These are phyloP conservation scores for Trochalopteron elliotii DNA, from an alignment of 2,113 vertebrate genomes.

Conservation along the genomic window DNA sequence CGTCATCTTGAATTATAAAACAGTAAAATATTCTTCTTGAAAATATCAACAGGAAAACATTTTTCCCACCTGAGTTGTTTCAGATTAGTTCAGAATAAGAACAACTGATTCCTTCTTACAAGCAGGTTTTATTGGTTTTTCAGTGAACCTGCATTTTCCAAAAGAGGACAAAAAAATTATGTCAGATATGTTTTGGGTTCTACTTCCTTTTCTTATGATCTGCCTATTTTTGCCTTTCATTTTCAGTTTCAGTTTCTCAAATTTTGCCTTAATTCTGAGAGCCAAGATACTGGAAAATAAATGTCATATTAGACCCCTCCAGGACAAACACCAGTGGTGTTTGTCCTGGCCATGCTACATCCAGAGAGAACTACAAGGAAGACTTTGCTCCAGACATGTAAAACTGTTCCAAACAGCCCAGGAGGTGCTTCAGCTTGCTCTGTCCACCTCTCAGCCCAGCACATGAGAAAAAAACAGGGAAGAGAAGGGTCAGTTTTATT, in stretches of 20 bases:
- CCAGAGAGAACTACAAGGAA: not conserved
- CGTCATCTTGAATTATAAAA: not conserved
- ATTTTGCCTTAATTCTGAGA: not conserved
- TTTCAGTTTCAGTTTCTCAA: not conserved
- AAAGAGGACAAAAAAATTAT: not conserved
- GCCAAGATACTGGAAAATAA: not conserved
- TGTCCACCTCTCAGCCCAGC: not conserved
- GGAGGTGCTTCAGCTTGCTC: not conserved
- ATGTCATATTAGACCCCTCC: not conserved
- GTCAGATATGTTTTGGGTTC: not conserved
- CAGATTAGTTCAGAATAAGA: not conserved
- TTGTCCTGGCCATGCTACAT: not conserved
- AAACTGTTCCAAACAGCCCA: not conserved
- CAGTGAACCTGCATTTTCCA: not conserved
- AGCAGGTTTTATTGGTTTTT: not conserved
- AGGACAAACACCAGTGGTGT: too few relatives aligned
- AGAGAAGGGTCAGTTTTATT: not conserved
- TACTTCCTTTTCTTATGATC: not conserved
- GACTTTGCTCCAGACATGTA: not conserved
- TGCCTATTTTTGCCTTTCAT: not conserved
- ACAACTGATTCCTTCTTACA: not conserved
- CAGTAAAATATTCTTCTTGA: not conserved
- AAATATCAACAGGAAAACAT: not conserved
- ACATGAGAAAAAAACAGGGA: not conserved
- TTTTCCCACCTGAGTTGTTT: not conserved